Base-by-base conservation (phyloP, 2,113 vertebrate species). In the Bubalus kerabau region DNA sequence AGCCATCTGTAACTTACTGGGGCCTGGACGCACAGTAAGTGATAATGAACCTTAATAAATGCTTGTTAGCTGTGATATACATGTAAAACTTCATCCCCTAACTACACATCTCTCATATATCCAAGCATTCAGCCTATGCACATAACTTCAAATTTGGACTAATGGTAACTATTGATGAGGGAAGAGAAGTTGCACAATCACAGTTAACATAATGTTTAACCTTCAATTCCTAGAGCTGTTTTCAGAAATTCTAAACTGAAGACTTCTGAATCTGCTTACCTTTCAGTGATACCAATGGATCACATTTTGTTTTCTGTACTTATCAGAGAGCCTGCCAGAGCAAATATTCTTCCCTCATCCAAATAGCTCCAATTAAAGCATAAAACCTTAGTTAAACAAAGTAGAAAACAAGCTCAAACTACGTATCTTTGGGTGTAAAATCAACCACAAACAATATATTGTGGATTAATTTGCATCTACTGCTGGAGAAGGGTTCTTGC, bases 301-400 rank as follows among this genome's bases (percentile, higher is more conserved):
- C 52, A 60, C 8, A 19, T 84, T 94, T 92, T 97, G 74, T 30
- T 96, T 97, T 52, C 64, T 92, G 3, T 30, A 59, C n/a, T 91
- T 95, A 76, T 87, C 59, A 96, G 59, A 23, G 30, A 90, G 30
- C 9, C 21, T 90, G 43, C 60, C 62, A 64, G 16, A 94, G n/a
- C 57, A 96, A 96, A 94, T 97, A 86, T 80, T 87, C 64, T 94
- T 43, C 17, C 46, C 40, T 56, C 50, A 8, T 88, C 59, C 26
- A 91, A 97, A 87, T 9, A 90, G 40, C 24, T 97, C 81, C 64
- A 96, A 88, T 94, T 92, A 97, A 95, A 91, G 85, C 67, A 86
- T 67, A 93, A 76, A 23, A 54, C 23, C 30, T 67, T 88, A 54
- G 60, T 92, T 90, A 96, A 97, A 71, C 59, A 97, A 90, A 76